phyloP scores from a whole-genome alignment of 2,113 vertebrate genomes.

The Tragelaphus scriptus region DNA sequence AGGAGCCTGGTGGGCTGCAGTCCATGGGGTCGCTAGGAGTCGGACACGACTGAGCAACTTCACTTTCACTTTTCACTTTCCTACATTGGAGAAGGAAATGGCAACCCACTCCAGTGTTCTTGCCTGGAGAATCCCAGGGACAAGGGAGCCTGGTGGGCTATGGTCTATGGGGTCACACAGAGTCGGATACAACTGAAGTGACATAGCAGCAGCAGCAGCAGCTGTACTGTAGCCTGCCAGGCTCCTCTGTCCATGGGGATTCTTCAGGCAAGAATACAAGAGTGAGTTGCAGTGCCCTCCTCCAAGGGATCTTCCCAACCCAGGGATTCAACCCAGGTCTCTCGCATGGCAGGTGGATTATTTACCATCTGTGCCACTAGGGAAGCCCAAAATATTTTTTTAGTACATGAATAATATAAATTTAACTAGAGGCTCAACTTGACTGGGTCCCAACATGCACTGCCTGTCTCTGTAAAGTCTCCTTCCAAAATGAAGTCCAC shows the following conservation, averaged over 20 bases:
- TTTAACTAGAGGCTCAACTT: neutral
- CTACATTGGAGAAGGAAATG: no score
- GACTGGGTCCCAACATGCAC: neutral
- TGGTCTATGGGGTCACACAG: no score
- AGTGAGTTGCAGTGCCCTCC: neutral
- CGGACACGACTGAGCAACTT: no score
- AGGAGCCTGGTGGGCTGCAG: no score
- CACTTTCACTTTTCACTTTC: no score
- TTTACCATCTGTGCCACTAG: neutral
- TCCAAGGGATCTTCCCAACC: neutral
- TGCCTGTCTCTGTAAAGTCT: neutral
- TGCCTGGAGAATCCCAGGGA: no score
- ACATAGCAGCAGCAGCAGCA: no score
- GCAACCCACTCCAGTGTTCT: no score
- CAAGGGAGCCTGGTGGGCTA: no score
- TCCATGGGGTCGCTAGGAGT: no score
- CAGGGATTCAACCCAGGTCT: neutral
- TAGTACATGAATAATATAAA: neutral
- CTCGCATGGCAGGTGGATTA: neutral
- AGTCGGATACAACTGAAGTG: accelerated
- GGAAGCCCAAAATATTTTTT: neutral
- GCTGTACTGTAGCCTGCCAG: neutral
- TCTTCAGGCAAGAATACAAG: neutral
- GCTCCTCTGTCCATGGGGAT: neutral
- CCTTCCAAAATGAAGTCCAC: neutral